These are phyloP conservation scores for Hoplodrina blanda DNA, from an alignment of 2,888 invertebrate genomes.

Conservation along the genomic window DNA sequence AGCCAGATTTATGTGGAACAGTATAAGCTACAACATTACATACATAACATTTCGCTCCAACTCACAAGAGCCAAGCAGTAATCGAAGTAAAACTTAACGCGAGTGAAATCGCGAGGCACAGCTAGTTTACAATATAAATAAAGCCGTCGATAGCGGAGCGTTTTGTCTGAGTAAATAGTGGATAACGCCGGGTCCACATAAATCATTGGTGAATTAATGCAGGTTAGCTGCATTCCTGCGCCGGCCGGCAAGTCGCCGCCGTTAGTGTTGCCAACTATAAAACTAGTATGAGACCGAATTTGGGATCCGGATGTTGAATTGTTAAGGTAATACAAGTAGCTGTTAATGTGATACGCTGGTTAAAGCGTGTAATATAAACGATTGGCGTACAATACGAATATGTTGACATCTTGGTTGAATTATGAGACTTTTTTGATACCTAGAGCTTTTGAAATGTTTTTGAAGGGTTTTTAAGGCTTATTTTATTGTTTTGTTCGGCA, in stretches of 20 bases:
- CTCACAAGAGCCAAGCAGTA: no score
- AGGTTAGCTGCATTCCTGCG: conserved; percentile 74
- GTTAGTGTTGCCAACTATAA: conserved; percentile 53
- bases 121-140: conserved; percentile 56
- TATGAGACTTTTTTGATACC: neutral
- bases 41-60: no score
- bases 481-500: no score
- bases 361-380: conserved; percentile 3
- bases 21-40: no score
- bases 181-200: conserved; percentile 65
- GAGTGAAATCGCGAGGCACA: no score
- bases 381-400: conserved; percentile 1
- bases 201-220: conserved; percentile 74
- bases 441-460: no score
- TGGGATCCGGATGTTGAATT: conserved; percentile 42
- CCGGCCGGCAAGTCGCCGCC: conserved; percentile 66
- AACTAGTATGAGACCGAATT: conserved; percentile 47
- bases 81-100: no score
- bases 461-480: no score
- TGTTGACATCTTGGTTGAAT: conserved; percentile 3
- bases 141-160: conserved; percentile 55
- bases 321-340: conserved; percentile 16
- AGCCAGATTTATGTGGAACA: no score
- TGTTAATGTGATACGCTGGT: neutral
- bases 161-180: conserved; percentile 64